Conservation (phyloP, 2,888 invertebrate genomes). For the Portevinia maculata region DNA sequence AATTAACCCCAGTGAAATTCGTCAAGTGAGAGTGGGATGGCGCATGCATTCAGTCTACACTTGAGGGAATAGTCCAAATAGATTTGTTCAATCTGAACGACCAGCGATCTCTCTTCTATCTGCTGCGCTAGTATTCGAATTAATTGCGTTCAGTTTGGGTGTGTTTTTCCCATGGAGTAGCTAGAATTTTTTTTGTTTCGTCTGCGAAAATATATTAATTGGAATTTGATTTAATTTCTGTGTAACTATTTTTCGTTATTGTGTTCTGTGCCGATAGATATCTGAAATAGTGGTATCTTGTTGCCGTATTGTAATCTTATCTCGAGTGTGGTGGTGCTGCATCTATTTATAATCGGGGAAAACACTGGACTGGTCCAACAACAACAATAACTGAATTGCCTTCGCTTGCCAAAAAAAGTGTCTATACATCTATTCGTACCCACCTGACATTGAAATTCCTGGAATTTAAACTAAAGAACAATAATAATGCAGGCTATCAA, state of each 20-base stretch:
- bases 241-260: slow-evolving; percentile 20
- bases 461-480: slow-evolving; percentile 42
- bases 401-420: slow-evolving; percentile 55
- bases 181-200: slow-evolving; percentile 19
- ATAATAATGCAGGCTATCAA: slow-evolving; percentile 81
- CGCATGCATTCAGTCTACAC: slow-evolving; percentile 6
- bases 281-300: slow-evolving; percentile 14
- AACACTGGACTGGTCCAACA: slow-evolving; percentile 16
- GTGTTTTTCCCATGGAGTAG: slow-evolving; percentile 61
- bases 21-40: slow-evolving; percentile 7
- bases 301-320: slow-evolving; percentile 47
- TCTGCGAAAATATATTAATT: slow-evolving; percentile 34
- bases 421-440: slow-evolving; percentile 17
- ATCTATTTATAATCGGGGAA: slow-evolving; percentile 43
- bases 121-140: slow-evolving; percentile 54
- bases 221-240: slow-evolving; percentile 21
- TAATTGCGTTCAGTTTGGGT: slow-evolving; percentile 71
- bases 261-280: slow-evolving; percentile 21
- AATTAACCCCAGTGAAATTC: slow-evolving; percentile 22
- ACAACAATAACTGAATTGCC: slow-evolving; percentile 43
- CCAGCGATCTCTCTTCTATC: slow-evolving; percentile 38
- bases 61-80: slow-evolving; percentile 16
- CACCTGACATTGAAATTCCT: slow-evolving; percentile 59
- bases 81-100: background rate
- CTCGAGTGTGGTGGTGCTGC: slow-evolving; percentile 44